These are phyloP conservation scores for Moxostoma hubbsi DNA, from an alignment of 2,797 vertebrate genomes.

Conservation along the genomic window DNA sequence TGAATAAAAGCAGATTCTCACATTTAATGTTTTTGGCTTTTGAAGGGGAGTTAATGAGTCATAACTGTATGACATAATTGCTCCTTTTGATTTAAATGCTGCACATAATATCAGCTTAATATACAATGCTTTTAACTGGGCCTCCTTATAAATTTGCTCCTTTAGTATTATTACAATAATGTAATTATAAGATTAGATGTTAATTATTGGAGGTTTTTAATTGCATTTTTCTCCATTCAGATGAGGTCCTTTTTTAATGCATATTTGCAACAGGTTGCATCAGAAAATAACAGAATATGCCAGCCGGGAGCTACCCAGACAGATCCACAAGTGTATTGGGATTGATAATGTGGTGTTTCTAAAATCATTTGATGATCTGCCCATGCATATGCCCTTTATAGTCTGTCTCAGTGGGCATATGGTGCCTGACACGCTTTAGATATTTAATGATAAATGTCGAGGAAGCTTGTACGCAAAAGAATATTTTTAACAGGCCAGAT, in stretches of 20 bases:
- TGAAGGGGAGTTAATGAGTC: constrained; percentile 76
- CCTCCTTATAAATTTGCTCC: constrained; percentile 74
- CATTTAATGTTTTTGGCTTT: constrained; percentile 74
- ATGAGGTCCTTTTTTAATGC: constrained; percentile 64
- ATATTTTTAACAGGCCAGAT: constrained; percentile 4
- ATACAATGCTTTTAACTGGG: constrained; percentile 71
- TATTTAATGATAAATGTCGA: not conserved
- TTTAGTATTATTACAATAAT: constrained; percentile 80
- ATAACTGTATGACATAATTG: constrained; percentile 78
- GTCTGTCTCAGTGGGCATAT: not conserved
- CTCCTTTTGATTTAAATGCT: constrained; percentile 81
- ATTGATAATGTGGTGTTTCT: constrained; percentile 46
- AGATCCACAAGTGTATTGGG: constrained; percentile 52
- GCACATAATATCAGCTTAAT: constrained; percentile 77
- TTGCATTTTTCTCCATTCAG: constrained; percentile 65
- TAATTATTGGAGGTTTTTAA: constrained; percentile 79
- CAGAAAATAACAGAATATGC: constrained; percentile 72
- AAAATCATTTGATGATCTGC: constrained; percentile 29
- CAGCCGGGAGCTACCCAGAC: constrained; percentile 64
- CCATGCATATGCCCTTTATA: constrained; percentile 51
- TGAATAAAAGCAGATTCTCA: constrained; percentile 67
- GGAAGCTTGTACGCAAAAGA: not conserved
- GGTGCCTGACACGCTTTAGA: constrained; percentile 9
- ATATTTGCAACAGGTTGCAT: constrained; percentile 80
- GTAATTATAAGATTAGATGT: constrained; percentile 81